phyloP scores from a whole-genome alignment of 2,888 invertebrate species.

The Spodoptera littoralis region DNA sequence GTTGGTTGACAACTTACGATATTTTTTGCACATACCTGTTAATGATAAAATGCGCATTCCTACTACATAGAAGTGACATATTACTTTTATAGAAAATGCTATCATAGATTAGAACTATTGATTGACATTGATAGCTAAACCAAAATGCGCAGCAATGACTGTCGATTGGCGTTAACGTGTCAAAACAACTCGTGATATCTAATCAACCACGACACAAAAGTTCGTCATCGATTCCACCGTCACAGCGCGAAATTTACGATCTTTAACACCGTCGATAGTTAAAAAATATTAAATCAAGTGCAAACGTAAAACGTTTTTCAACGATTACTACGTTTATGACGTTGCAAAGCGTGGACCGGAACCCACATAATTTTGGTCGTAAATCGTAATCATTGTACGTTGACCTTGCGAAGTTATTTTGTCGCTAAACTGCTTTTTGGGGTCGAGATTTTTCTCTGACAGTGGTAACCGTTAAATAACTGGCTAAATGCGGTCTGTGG shows the following conservation, averaged over 20 bases:
- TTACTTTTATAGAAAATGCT: too few species aligned
- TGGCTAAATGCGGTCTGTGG: not conserved
- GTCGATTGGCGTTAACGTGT: too few species aligned
- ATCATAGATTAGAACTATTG: too few species aligned
- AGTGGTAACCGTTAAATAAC: slow-evolving; percentile 11
- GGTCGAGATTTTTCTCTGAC: slow-evolving; percentile 17
- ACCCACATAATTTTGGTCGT: slow-evolving; percentile 42
- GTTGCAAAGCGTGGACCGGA: slow-evolving; percentile 24
- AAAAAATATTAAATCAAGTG: not conserved
- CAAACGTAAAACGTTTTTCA: slow-evolving; percentile 2
- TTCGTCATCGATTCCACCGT: too few species aligned
- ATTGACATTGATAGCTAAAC: too few species aligned
- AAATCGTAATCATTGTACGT: slow-evolving; percentile 30
- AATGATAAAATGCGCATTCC: too few species aligned
- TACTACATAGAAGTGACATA: too few species aligned
- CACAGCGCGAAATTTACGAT: too few species aligned
- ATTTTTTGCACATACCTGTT: slow-evolving; percentile 1
- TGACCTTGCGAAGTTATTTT: slow-evolving; percentile 48
- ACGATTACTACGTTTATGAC: slow-evolving; percentile 9
- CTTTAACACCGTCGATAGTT: too few species aligned
- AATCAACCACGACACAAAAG: too few species aligned
- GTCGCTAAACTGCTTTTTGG: slow-evolving; percentile 32
- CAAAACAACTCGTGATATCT: too few species aligned
- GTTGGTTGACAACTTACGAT: slow-evolving; percentile 18
- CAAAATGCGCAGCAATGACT: too few species aligned